A percentile compares a stretch with the other conserved stretches of the same genome.
phyloP scores from a whole-genome alignment of 2,113 vertebrate genomes.

The Tachuris rubrigastra region DNA sequence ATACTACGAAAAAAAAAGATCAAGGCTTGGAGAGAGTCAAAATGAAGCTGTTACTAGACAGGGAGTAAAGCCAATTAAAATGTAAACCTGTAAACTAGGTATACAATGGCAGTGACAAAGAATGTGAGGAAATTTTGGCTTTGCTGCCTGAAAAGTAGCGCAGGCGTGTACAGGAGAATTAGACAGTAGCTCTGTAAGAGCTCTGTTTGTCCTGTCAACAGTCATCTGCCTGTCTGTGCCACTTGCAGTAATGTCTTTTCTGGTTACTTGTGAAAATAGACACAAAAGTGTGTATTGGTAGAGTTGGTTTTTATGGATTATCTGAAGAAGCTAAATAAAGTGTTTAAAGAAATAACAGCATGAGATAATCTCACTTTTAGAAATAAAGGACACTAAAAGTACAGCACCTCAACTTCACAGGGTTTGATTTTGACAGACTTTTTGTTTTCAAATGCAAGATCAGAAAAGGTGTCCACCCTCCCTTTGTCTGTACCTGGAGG shows the following conservation, averaged over 20 bases:
- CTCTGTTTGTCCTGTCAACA: background rate
- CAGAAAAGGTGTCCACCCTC: background rate
- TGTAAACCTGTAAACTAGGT: background rate
- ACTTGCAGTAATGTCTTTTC: background rate
- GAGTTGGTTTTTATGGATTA: background rate
- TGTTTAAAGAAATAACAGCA: background rate
- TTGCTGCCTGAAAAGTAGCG: background rate
- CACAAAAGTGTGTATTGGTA: background rate
- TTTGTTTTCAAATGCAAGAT: background rate
- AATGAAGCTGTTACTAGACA: background rate
- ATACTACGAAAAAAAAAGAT: background rate
- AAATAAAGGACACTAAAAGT: background rate
- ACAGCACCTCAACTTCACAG: background rate
- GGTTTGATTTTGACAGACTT: background rate
- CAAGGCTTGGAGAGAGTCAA: background rate
- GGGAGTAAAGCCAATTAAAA: background rate
- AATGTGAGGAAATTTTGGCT: background rate
- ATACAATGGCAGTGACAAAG: background rate
- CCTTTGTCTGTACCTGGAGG: background rate
- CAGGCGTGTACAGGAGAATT: background rate
- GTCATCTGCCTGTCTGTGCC: background rate
- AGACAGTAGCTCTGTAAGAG: background rate
- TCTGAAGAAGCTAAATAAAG: background rate
- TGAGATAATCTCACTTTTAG: background rate
- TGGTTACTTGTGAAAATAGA: background rate